phyloP scores from a whole-genome alignment of 1,140 invertebrate genomes.

The Octopus sinensis region DNA sequence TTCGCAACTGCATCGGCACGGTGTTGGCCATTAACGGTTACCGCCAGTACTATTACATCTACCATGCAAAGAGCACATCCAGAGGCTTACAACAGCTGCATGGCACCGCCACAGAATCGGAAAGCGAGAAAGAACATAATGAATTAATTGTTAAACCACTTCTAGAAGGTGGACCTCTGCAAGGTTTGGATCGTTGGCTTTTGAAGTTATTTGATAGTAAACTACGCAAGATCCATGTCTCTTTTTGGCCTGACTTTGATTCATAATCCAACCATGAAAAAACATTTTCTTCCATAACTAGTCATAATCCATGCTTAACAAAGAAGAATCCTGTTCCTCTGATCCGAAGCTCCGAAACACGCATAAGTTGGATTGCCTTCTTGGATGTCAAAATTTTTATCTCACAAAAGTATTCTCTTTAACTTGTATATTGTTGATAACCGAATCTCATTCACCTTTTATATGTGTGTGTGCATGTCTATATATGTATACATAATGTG shows the following conservation, averaged over 20 bases:
- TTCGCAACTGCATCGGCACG: conserved; percentile 94
- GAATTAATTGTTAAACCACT: conserved; percentile 9
- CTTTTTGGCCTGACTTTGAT: conserved; percentile 82
- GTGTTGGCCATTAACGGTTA: conserved; percentile 93
- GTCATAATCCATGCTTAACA: too few relatives aligned
- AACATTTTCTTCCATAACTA: too few relatives aligned
- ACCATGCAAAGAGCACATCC: conserved; percentile 78
- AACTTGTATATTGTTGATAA: too few relatives aligned
- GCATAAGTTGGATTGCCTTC: too few relatives aligned
- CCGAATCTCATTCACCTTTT: too few relatives aligned
- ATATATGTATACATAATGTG: too few relatives aligned
- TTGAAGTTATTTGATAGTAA: conserved; percentile 93
- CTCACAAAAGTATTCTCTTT: too few relatives aligned
- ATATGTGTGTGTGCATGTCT: too few relatives aligned
- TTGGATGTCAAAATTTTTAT: too few relatives aligned
- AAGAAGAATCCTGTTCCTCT: too few relatives aligned
- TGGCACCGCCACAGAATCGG: neutral
- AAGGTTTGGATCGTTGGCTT: conserved; percentile 92
- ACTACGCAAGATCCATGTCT: conserved; percentile 89
- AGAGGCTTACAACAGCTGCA: conserved; percentile 27
- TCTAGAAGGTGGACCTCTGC: conserved; percentile 74
- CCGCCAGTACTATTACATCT: conserved; percentile 96
- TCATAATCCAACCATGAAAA: conserved; percentile 11
- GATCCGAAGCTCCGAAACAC: too few relatives aligned
- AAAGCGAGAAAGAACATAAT: neutral